phyloP scores from a whole-genome alignment of 2,888 invertebrate genomes.

The Acrobasis consociella region DNA sequence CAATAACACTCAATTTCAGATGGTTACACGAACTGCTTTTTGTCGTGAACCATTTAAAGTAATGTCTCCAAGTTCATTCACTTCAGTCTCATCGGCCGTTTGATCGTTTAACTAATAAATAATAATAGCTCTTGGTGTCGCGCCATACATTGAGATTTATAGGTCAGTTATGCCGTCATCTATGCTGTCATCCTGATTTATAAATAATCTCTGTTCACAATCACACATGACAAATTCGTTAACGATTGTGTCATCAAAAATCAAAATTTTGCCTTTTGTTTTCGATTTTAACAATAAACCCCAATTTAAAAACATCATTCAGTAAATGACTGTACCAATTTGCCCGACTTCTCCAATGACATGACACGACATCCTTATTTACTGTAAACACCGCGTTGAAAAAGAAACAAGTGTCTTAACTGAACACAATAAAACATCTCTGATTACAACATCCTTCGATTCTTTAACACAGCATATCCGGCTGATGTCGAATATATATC shows the following conservation, averaged over 20 bases:
- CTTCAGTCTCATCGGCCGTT: background rate
- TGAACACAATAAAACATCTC: constrained; percentile 29
- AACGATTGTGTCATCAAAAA: background rate
- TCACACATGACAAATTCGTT: constrained; percentile 13
- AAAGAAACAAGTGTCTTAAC: constrained; percentile 30
- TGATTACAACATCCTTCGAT: constrained; percentile 30
- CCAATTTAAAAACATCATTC: background rate
- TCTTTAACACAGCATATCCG: constrained; percentile 24
- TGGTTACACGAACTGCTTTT: background rate
- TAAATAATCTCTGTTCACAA: constrained; percentile 10
- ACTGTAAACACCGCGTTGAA: constrained; percentile 26
- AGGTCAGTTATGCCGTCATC: constrained; percentile 28
- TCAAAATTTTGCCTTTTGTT: constrained; percentile 6
- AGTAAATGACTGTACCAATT: constrained; percentile 1
- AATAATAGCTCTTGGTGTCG: background rate
- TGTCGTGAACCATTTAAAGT: background rate
- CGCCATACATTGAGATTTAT: constrained; percentile 20
- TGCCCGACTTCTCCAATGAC: constrained; percentile 20
- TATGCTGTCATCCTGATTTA: constrained; percentile 29
- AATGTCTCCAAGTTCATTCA: constrained; percentile 2
- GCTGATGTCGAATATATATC: constrained; percentile 19
- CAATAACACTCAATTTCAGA: background rate
- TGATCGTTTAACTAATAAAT: constrained; percentile 3
- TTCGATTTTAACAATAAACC: background rate
- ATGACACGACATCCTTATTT: constrained; percentile 27